Evolutionary conservation across 2,888 invertebrate species (phyloP).

Genomic region (Dryococelus australis): DNA sequence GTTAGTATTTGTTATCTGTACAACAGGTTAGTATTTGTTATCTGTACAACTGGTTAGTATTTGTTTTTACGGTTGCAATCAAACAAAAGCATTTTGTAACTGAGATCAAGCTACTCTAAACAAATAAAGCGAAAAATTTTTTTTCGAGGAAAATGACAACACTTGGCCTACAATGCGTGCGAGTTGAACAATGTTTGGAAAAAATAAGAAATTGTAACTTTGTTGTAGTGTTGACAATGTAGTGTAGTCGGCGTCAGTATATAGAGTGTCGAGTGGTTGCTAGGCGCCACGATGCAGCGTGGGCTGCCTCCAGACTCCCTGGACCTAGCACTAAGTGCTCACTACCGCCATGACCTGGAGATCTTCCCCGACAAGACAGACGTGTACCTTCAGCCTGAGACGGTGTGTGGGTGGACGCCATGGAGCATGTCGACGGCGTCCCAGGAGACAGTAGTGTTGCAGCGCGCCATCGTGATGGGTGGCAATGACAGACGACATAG

Average conservation of each 20-base stretch:
- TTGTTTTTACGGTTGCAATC: too few species aligned
- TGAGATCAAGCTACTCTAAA: too few species aligned
- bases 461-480: neutral
- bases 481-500: neutral
- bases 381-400: slow-evolving; percentile 72
- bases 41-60: too few species aligned
- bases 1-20: too few species aligned
- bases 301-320: slow-evolving; percentile 69
- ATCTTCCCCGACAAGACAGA: slow-evolving; percentile 70
- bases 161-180: too few species aligned
- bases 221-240: neutral
- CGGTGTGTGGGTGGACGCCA: slow-evolving; percentile 59
- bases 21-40: too few species aligned
- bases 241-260: neutral
- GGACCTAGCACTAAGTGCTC: slow-evolving; percentile 71
- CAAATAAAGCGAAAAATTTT: too few species aligned
- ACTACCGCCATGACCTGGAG: slow-evolving; percentile 73
- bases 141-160: too few species aligned
- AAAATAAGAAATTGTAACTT: too few species aligned
- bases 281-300: neutral
- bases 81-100: too few species aligned
- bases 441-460: neutral
- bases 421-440: slow-evolving; percentile 27
- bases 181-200: neutral
- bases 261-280: neutral